Evolutionary conservation across 1,140 invertebrate genomes (phyloP).

Genomic region (Pseudoatta argentina): DNA sequence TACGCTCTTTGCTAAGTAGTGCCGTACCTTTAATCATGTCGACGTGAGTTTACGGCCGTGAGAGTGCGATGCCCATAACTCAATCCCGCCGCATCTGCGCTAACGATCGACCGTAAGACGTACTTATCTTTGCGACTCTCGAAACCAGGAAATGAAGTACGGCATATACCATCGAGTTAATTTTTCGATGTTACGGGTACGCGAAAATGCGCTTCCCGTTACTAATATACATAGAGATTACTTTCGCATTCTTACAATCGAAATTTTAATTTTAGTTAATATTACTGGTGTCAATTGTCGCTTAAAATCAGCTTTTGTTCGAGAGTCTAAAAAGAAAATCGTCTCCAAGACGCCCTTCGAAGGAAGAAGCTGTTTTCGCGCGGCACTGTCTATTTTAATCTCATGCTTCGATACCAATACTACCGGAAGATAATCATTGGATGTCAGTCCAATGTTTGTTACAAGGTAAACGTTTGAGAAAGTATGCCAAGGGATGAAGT

Average conservation of each 20-base stretch:
- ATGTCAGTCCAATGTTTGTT: constrained; percentile 52
- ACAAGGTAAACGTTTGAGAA: constrained; percentile 65
- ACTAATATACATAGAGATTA: neutral
- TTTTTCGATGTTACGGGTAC: neutral
- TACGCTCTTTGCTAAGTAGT: constrained; percentile 43
- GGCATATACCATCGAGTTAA: neutral
- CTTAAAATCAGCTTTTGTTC: neutral
- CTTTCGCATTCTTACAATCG: neutral
- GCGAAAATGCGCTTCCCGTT: neutral
- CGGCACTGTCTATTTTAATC: constrained; percentile 45
- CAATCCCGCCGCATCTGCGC: constrained; percentile 36
- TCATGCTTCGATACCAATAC: constrained; percentile 40
- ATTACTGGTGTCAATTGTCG: too few species aligned
- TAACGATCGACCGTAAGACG: constrained; percentile 46
- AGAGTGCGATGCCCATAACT: constrained; percentile 33
- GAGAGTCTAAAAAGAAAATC: neutral
- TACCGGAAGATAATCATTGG: constrained; percentile 70
- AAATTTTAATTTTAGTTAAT: too few species aligned
- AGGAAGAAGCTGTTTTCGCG: neutral
- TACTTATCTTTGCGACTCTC: constrained; percentile 3
- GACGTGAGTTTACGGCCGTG: constrained; percentile 53
- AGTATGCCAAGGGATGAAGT: constrained; percentile 57
- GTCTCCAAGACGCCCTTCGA: neutral
- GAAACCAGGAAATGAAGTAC: constrained; percentile 13
- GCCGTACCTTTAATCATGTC: constrained; percentile 54